Base-by-base conservation (phyloP, 2,888 invertebrate species). In the Lithosia quadra region DNA sequence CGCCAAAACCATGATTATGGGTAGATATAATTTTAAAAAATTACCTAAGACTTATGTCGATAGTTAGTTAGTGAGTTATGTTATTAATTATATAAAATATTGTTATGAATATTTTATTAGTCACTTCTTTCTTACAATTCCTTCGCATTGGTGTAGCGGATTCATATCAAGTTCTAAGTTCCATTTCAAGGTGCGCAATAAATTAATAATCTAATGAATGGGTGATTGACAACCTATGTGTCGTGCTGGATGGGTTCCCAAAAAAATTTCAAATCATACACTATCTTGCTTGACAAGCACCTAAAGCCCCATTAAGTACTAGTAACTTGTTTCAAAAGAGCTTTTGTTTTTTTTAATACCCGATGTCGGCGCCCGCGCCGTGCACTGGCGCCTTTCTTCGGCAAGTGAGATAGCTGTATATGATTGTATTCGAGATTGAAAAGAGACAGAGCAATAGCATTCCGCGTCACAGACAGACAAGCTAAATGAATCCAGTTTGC, bases 371-470 rank as follows among this genome's bases (percentile, higher is more conserved):
- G 93, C 92, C 88, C 89, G 93, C 92, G 92, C 91, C 84, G 85
- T 86, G 82, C 90, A 90, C 90, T 93, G 94, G 94, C 94, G 94
- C 94, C 93, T 94, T 94, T 94, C 93, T 92, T 90, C 84, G 88
- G 82, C 65, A 84, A 92, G 78, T 71, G 91, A 87, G 89, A 90
- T 74, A 68, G 82, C 79, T 49, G 53, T 69, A 81, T 65, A 39
- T 67, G 81, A 72, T 76, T 76, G 69, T 68, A 53, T 74, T 59
- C 68, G 33, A 64, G 21, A 91, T 70, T 68, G 69, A 84, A 94
- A 75, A 81, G 91, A 88, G 94, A 89, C 78, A 83, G 84, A 88
- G 82, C 86, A 88, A 90, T 87, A 91, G 91, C 90, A 92, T 92
- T 90, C 91, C 91, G 90, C 91, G 88, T 90, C 90, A 88, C 86